phyloP scores from a whole-genome alignment of 2,797 vertebrate species.

The Acomys russatus region DNA sequence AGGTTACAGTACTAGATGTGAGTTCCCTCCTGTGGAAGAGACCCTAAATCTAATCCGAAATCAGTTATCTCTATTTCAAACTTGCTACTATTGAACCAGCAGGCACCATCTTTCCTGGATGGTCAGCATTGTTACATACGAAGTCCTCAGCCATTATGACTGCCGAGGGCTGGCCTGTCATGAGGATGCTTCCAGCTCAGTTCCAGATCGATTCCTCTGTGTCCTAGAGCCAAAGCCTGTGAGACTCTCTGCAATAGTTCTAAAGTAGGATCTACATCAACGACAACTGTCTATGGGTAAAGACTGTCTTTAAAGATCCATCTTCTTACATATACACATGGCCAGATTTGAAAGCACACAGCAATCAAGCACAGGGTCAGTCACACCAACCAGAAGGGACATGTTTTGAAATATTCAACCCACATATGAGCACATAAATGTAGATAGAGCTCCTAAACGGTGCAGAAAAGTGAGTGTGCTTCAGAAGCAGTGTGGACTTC shows the following conservation, averaged over 20 bases:
- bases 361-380: background rate
- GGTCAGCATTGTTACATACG: background rate
- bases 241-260: background rate
- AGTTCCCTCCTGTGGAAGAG: background rate
- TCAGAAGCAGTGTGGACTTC: slow-evolving; percentile 1
- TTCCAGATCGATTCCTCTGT: background rate
- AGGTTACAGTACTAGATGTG: background rate
- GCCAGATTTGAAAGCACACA: background rate
- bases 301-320: background rate
- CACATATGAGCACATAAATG: slow-evolving; percentile 9
- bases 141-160: background rate
- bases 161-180: background rate
- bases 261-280: background rate
- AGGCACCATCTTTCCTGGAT: background rate
- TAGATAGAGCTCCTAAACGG: background rate
- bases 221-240: background rate
- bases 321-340: background rate
- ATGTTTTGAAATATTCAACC: background rate
- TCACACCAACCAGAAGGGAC: background rate
- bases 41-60: background rate
- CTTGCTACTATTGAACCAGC: background rate
- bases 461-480: background rate
- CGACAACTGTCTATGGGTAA: background rate
- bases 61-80: background rate
- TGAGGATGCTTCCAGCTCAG: background rate